Conservation (phyloP, 2,888 invertebrate species). For the Stratiomys singularior region DNA sequence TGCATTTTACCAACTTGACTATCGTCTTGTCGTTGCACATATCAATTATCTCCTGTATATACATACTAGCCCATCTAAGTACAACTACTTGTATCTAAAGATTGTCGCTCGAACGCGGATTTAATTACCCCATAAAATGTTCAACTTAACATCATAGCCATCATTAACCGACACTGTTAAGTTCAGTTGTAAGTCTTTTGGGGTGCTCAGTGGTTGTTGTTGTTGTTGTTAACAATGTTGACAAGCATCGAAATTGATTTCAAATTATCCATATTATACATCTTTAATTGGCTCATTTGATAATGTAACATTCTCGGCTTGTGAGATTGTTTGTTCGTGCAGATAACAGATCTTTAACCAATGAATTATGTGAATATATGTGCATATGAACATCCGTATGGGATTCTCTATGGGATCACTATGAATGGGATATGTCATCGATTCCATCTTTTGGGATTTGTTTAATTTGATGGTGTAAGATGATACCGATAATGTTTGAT, state of each 20-base stretch:
- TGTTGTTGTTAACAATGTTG: neutral
- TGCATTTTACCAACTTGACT: neutral
- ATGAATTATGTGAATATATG: neutral
- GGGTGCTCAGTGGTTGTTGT: neutral
- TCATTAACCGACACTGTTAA: neutral
- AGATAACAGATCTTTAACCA: conserved; percentile 10
- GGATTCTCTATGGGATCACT: neutral
- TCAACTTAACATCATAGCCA: conserved; percentile 13
- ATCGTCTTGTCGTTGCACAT: neutral
- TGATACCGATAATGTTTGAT: conserved; percentile 15
- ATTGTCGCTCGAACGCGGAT: neutral
- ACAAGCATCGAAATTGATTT: conserved; percentile 28
- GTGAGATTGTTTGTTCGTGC: conserved; percentile 4
- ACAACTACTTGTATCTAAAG: neutral
- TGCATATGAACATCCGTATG: neutral
- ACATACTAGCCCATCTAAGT: neutral
- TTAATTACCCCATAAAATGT: conserved; percentile 23
- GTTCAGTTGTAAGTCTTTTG: neutral
- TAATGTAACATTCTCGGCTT: conserved; percentile 3
- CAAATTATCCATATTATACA: neutral
- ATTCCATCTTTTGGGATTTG: neutral
- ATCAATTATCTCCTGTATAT: conserved; percentile 1
- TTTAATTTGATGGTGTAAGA: conserved; percentile 13
- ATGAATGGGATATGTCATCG: neutral
- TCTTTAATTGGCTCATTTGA: conserved; percentile 14